Conservation (phyloP, 2,113 vertebrate species). For the Elachura formosa region DNA sequence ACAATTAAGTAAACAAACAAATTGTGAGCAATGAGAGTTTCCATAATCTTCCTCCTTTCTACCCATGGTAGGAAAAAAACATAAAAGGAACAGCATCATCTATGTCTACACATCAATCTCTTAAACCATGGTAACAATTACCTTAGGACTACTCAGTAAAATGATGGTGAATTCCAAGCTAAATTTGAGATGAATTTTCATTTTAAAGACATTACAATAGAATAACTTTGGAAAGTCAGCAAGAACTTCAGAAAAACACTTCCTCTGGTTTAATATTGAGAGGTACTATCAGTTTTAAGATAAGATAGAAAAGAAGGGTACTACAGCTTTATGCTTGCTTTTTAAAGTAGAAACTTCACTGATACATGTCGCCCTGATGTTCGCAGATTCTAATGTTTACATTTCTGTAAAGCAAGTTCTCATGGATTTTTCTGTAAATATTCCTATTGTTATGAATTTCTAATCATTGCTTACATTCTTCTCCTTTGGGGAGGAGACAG, state of each 20-base stretch:
- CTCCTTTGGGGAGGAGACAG: no score
- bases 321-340: background rate
- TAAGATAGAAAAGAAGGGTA: background rate
- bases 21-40: background rate
- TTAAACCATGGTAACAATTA: background rate
- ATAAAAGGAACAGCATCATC: background rate
- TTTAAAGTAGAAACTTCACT: background rate
- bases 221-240: background rate
- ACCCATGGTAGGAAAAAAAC: background rate
- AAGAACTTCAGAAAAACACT: background rate
- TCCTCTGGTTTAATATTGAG: background rate
- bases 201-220: background rate
- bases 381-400: no score
- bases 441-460: no score
- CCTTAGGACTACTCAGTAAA: background rate
- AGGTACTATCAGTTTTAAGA: background rate
- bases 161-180: background rate
- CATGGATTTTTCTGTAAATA: no score
- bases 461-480: no score
- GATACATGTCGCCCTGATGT: no score
- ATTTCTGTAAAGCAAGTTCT: no score
- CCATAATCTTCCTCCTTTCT: background rate
- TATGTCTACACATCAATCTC: background rate
- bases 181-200: background rate
- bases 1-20: conserved; percentile 9